Percentiles rank a stretch among this genome's conserved stretches.
These are phyloP conservation scores for Molossus molossus DNA, from an alignment of 2,797 vertebrate species.

Conservation along the genomic window DNA sequence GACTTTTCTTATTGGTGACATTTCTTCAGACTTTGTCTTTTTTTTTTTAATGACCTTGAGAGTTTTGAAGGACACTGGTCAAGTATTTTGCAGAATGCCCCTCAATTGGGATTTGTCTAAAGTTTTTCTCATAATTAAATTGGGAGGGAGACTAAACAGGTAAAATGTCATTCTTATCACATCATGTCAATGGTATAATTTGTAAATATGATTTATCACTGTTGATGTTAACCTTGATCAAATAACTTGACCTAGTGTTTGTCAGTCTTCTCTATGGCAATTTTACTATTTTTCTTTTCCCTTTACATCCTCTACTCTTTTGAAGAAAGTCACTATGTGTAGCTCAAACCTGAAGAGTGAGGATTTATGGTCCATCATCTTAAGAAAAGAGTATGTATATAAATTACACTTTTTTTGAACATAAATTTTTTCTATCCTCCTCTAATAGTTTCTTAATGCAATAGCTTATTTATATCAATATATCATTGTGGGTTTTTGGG, in stretches of 20 bases:
- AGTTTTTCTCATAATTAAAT: not conserved
- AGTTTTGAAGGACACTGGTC: not conserved
- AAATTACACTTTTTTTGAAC: not conserved
- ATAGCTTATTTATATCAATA: not conserved
- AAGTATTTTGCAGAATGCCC: not conserved
- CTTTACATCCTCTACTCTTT: not conserved
- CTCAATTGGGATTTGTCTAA: not conserved
- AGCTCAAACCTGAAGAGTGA: not conserved
- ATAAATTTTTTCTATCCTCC: not conserved
- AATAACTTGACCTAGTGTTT: not conserved
- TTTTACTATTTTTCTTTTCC: not conserved
- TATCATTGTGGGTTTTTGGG: not conserved
- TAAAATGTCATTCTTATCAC: not conserved
- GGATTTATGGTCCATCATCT: not conserved
- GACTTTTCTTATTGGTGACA: not conserved
- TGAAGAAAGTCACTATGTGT: not conserved
- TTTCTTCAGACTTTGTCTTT: not conserved
- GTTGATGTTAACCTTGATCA: slow-evolving; percentile 5
- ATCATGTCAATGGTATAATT: not conserved
- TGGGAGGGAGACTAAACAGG: not conserved
- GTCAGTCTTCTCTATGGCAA: not conserved
- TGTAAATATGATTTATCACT: slow-evolving; percentile 45
- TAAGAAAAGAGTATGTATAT: not conserved
- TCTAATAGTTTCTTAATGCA: not conserved
- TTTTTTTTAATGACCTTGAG: not conserved